Evolutionary conservation across 2,113 vertebrate genomes (phyloP).

Genomic region (Solea senegalensis): DNA sequence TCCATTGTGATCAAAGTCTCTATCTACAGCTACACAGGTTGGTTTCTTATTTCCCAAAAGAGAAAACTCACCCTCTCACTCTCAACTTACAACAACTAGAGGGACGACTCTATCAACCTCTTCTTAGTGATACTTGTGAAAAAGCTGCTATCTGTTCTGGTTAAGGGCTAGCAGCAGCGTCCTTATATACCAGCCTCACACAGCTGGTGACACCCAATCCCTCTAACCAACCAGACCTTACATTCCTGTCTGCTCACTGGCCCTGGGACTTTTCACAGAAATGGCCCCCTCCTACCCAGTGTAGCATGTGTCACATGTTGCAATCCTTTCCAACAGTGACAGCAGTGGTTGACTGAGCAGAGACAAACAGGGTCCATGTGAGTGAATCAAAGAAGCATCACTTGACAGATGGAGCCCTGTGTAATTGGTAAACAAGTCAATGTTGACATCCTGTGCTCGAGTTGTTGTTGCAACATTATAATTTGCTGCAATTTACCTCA

Average conservation of each 20-base stretch:
- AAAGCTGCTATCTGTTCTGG: conserved; percentile 68
- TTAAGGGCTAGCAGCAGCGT: conserved; percentile 38
- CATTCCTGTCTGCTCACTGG: conserved; percentile 76
- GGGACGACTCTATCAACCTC: not conserved
- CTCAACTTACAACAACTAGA: conserved; percentile 3
- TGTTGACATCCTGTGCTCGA: conserved; percentile 37
- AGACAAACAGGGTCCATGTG: conserved; percentile 77
- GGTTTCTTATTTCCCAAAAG: conserved; percentile 7
- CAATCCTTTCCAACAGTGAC: conserved; percentile 35
- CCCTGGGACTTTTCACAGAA: conserved; percentile 76
- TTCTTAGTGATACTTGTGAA: conserved; percentile 16
- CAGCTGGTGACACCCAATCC: conserved; percentile 73
- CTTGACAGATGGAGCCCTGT: not conserved
- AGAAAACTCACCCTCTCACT: not conserved
- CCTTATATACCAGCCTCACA: conserved; percentile 77
- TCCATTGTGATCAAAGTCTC: conserved; percentile 71
- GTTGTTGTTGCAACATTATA: conserved; percentile 16
- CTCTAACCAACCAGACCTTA: conserved; percentile 55
- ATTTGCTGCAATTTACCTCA: not conserved
- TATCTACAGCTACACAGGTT: not conserved
- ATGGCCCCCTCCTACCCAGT: conserved; percentile 45
- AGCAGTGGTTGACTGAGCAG: conserved; percentile 30
- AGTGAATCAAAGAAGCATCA: conserved; percentile 18
- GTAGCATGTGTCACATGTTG: conserved; percentile 69
- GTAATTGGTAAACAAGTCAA: conserved; percentile 63